Conservation (phyloP, 2,113 vertebrate genomes). For the Amphiprion ocellaris region DNA sequence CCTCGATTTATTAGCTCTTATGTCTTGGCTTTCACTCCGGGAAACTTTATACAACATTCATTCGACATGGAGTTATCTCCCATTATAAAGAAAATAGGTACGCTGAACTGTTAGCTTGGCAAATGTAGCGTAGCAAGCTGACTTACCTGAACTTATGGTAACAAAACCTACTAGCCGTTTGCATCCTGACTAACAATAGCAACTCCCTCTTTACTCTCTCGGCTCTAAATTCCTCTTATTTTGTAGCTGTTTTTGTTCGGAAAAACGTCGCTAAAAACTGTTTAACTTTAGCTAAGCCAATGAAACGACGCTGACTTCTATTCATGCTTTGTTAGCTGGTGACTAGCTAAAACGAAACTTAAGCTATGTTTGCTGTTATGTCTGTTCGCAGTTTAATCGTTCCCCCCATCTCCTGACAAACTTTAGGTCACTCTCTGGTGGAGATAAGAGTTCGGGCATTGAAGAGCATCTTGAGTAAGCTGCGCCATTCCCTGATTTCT, state of each 20-base stretch:
- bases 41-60: not conserved
- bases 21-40: not conserved
- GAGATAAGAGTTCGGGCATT: constrained; percentile 95
- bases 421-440: constrained; percentile 89
- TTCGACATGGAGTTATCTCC: constrained; percentile 83
- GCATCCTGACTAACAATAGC: constrained; percentile 25
- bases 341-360: not conserved
- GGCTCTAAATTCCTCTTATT: not conserved
- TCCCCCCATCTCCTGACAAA: not conserved
- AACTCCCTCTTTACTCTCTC: not conserved
- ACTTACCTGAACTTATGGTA: constrained; percentile 20
- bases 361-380: not conserved
- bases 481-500: constrained; percentile 88
- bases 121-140: not conserved
- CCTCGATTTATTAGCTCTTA: not conserved
- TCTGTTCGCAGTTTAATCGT: not conserved
- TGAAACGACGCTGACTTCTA: not conserved
- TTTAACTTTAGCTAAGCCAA: constrained; percentile 1
- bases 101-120: constrained; percentile 13
- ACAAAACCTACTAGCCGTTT: constrained; percentile 10
- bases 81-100: constrained; percentile 90
- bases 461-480: constrained; percentile 88
- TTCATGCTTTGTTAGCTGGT: not conserved
- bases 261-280: not conserved
- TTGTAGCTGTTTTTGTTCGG: not conserved